Evolutionary conservation across 2,113 vertebrate species (phyloP), one percentile per base, ranked within the genome.

Genomic region (Pao palembangensis): DNA sequence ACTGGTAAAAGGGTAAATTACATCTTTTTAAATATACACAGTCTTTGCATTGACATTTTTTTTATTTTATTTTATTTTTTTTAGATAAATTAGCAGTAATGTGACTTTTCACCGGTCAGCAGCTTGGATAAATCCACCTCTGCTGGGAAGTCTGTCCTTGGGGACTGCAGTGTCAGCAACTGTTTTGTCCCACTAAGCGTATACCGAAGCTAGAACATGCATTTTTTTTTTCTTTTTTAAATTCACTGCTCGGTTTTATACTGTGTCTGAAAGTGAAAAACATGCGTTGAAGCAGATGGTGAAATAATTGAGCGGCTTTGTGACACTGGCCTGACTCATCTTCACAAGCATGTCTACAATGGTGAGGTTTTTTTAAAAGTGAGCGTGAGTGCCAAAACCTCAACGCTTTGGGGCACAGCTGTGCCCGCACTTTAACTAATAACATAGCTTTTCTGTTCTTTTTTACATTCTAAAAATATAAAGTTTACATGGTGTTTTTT

Each of bases 101-200:
- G 19, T 50, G 78, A 77, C 60, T 41, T 44, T 19, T 60, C 65
- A 56, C 64, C 78, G 77, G 77, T 68, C 70, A 79, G 75, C 78
- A 75, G 51, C 47, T 8, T 58, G 44, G 49, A 71, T 62, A 73
- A 72, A 68, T 66, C 68, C 66, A 11, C 61, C 65, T 4, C 55
- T 88, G 63, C 74, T 79, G 73, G 86, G 80, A 89, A 89, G 60
- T 71, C 51, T 67, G 68, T 81, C 80, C 79, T 64, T 6, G 0
- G 64, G 66, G 75, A 73, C 46, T 68, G 77, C 85, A 81, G 67
- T 68, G 58, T 83, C 85, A 86, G 83, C 85, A 88, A 85, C 86
- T 85, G 88, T 55, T 78, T 62, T 67, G 72, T 63, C 42, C 58
- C 67, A 75, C 58, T 74, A 75, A 71, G 20, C 60, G 48, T 50